Base-by-base conservation (phyloP, 2,797 vertebrate species). In the Lepus townsendii region DNA sequence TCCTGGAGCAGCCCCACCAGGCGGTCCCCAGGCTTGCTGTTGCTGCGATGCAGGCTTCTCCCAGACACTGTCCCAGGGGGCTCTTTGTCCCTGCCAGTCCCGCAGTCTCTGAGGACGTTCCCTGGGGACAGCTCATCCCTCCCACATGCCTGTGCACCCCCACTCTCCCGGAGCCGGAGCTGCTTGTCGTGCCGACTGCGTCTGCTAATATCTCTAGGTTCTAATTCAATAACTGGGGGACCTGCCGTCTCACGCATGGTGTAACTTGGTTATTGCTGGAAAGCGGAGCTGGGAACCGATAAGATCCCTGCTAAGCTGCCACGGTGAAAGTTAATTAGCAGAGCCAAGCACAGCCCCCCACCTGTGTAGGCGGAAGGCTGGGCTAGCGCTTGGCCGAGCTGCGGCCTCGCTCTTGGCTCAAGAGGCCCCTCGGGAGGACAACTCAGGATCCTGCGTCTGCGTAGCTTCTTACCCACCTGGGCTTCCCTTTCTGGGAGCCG, bases 221-320 rank as follows among this genome's bases (percentile, higher is more conserved):
- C 93, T 87, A 84, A 73, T 85, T 20, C 86, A 82, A 72, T 94
- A 87, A 92, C 90, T 76, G 86, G 22, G 66, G 69, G 88, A 63
- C 71, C 77, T 90, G 82, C 90, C 12, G 7, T 72, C 86, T 88
- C 71, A 68, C 6, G 4, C 38, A 0, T 54, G 38, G 65, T 47
- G n/a, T 82, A 83, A 90, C 83, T 90, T 83, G 77, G 77, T 94
- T 94, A 68, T 90, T 35, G 71, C 82, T 87, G 30, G 90, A 68
- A 93, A 87, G 90, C 72, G 83, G 90, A 73, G 57, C 52, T 72
- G 35, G 38, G 76, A 94, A 60, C 71, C 77, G 82, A 90, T 71
- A 86, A 19, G 80, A 65, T 91, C 54, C 90, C 90, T 32, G 62
- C 68, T 94, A 69, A 80, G 80, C 79, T 38, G 85, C 50, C 42